Conservation (phyloP, 2,113 vertebrate genomes). For the Cheirogaleus medius region DNA sequence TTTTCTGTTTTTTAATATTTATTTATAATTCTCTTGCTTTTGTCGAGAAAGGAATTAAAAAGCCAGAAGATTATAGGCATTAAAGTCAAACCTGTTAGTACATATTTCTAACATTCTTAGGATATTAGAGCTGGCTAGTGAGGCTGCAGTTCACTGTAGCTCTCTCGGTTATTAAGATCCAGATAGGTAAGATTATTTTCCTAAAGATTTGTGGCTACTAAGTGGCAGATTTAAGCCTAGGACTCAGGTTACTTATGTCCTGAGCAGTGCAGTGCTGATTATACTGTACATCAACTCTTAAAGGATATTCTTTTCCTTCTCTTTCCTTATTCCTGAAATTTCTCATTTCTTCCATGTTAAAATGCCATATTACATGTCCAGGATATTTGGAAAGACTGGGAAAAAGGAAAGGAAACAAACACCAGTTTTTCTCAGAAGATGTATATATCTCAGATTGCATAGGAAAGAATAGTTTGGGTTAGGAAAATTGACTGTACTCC, state of each 20-base stretch:
- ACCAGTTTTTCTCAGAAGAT: background rate
- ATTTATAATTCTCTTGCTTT: background rate
- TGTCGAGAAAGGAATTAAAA: background rate
- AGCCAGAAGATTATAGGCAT: background rate
- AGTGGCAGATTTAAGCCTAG: background rate
- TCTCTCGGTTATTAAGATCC: background rate
- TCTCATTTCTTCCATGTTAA: background rate
- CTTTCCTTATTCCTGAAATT: constrained; percentile 7
- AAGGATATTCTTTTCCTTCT: background rate
- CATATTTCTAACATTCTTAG: background rate
- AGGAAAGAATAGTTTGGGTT: background rate
- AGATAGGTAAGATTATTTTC: background rate
- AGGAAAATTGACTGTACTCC: background rate
- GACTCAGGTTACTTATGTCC: background rate
- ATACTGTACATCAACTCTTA: background rate
- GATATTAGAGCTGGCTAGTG: background rate
- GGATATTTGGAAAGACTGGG: background rate
- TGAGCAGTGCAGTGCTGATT: background rate
- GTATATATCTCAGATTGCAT: background rate
- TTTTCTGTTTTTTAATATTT: background rate
- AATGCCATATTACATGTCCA: background rate
- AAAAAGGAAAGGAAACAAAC: background rate
- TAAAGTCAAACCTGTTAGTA: background rate
- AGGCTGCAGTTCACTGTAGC: background rate
- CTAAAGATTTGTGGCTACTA: background rate